These are phyloP conservation scores for Dynastes grantii DNA, from an alignment of 2,888 invertebrate genomes.

Conservation along the genomic window DNA sequence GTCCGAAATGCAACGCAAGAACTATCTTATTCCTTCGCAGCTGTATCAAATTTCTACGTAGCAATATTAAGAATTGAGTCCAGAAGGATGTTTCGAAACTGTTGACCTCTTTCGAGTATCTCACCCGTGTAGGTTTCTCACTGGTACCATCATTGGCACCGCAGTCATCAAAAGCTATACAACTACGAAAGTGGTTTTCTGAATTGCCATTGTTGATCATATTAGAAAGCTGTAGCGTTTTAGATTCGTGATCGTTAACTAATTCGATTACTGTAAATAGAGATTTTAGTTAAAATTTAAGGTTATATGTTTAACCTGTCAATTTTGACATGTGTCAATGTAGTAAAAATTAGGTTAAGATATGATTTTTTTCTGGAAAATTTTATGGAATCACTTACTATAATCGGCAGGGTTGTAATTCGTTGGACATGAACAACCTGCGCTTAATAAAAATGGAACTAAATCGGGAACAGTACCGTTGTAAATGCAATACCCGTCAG, in stretches of 20 bases:
- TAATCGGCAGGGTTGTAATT: conserved; percentile 86
- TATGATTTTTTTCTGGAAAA: too few species aligned
- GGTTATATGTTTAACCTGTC: background rate
- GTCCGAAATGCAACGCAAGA: conserved; percentile 42
- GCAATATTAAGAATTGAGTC: conserved; percentile 45
- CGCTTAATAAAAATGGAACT: conserved; percentile 77
- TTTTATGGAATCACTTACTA: conserved; percentile 50
- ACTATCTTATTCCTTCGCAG: conserved; percentile 43
- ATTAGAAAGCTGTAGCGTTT: background rate
- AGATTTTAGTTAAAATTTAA: background rate
- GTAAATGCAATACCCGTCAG: conserved; percentile 63
- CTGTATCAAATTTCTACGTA: conserved; percentile 44
- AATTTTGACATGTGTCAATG: background rate
- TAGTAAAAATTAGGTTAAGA: too few species aligned
- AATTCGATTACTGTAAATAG: conserved; percentile 46
- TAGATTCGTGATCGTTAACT: conserved; percentile 23
- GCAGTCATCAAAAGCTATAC: background rate
- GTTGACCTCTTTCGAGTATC: background rate
- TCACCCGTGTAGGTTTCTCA: background rate
- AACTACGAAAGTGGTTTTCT: background rate
- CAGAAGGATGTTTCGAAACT: conserved; percentile 38
- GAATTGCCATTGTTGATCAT: conserved; percentile 19
- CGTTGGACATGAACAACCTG: conserved; percentile 78
- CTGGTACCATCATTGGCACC: background rate
- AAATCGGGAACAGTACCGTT: conserved; percentile 78